Evolutionary conservation across 2,113 vertebrate genomes (phyloP).

Genomic region (Eira barbara): DNA sequence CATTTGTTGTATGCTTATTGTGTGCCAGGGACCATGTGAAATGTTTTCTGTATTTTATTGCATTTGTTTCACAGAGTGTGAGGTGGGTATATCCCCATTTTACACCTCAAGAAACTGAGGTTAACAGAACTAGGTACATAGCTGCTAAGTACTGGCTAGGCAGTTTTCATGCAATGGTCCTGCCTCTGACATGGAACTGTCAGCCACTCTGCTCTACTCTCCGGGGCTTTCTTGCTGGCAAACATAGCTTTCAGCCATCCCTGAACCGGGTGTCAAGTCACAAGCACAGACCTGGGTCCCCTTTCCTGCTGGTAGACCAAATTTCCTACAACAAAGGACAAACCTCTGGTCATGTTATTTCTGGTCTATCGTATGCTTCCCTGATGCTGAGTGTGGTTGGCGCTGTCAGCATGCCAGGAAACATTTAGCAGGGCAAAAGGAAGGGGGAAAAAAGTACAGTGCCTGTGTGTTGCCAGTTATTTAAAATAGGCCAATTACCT

Average conservation of each 20-base stretch:
- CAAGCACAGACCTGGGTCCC: not conserved
- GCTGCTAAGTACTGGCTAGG: not conserved
- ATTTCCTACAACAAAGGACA: not conserved
- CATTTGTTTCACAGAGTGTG: not conserved
- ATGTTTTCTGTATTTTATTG: not conserved
- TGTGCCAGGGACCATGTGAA: not conserved
- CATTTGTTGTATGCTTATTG: constrained; percentile 36
- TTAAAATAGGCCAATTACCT: constrained; percentile 76
- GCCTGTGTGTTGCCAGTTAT: constrained; percentile 68
- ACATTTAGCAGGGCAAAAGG: not conserved
- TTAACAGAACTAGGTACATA: not conserved
- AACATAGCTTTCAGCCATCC: not conserved
- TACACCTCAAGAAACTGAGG: not conserved
- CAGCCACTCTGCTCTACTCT: not conserved
- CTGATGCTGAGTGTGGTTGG: not conserved
- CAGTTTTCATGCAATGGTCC: not conserved
- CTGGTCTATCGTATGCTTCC: not conserved
- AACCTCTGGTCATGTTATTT: not conserved
- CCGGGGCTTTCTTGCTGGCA: not conserved
- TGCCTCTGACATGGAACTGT: not conserved
- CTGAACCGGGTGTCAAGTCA: not conserved
- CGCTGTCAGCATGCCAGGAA: not conserved
- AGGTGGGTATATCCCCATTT: not conserved
- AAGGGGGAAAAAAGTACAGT: constrained; percentile 31
- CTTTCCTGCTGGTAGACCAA: not conserved